Evolutionary conservation across 2,113 vertebrate species (phyloP), one percentile per base, ranked within the genome.

Genomic region (Trochalopteron elliotii): DNA sequence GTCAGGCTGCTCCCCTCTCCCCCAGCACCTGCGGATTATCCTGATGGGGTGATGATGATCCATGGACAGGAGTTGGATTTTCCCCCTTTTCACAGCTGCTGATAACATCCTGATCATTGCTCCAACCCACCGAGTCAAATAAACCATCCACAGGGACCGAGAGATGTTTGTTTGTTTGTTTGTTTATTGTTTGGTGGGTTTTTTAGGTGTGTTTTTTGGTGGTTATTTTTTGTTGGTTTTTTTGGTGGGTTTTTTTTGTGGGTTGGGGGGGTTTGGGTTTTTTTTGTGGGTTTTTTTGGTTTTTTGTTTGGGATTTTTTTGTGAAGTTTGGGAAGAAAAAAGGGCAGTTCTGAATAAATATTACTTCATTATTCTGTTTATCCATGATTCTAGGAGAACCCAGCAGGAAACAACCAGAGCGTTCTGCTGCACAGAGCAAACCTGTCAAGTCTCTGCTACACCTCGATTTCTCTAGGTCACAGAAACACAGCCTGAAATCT

Each of bases 61-160:
- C 39, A 1, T 0, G 42, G 8, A 24, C 37, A 77, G 47, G 6
- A 20, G 14, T 1, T 33, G 12, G 0, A 0, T 17, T 61, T 71
- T 50, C 2, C 13, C 40, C 24, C 11, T 30, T 39, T 35, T 25
- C n/a, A 6, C 13, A 30, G 72, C 68, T 30, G 57, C 57, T 49
- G 42, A 2, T 33, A 53, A 61, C 53, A 7, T 21, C 47, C 56
- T 30, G 44, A 65, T 37, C 55, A 3, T 15, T 5, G 56, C 28
- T 18, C 1, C 9, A 18, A 17, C 2, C 39, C 2, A 1, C 12
- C 10, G 60, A 44, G 21, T 33, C 63, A 31, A 55, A 63, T 3
- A 57, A 87, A 30, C 11, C 42, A 52, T 17, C 23, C 49, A 7
- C 37, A 28, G 71, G 44, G 23, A 28, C 5, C 1, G 35, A 30